Evolutionary conservation across 2,113 vertebrate species (phyloP).

Genomic region (Passer domesticus): DNA sequence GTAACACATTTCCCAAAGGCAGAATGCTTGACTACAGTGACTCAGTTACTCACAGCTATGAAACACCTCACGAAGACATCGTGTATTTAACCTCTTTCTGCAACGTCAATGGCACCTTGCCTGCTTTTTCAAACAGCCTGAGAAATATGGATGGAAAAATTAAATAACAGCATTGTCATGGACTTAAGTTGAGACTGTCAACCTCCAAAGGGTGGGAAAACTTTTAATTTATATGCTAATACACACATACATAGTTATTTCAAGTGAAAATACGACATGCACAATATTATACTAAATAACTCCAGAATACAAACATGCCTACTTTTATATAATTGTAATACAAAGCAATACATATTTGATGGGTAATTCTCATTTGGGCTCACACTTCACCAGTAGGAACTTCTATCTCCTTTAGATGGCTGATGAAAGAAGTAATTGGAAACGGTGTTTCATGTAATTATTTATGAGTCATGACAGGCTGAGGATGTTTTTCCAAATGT

Average conservation of each 20-base stretch:
- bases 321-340: not conserved
- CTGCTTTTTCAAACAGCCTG: not conserved
- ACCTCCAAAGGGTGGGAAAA: not conserved
- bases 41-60: not conserved
- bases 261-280: not conserved
- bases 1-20: not conserved
- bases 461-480: not conserved
- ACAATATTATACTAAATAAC: not conserved
- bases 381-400: not conserved
- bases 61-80: fast-evolving
- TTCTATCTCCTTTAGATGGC: not conserved
- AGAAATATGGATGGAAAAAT: not conserved
- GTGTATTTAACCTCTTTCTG: not conserved
- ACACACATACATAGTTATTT: not conserved
- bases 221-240: not conserved
- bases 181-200: not conserved
- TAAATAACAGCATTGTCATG: not conserved
- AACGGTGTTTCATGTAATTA: not conserved
- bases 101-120: not conserved
- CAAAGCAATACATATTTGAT: not conserved
- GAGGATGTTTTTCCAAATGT: not conserved
- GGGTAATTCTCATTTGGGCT: not conserved
- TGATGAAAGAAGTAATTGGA: not conserved
- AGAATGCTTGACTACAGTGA: not conserved
- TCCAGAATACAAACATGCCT: not conserved